These are phyloP conservation scores for Synergus laeviventris DNA, from an alignment of 2,888 invertebrate genomes.

Conservation along the genomic window DNA sequence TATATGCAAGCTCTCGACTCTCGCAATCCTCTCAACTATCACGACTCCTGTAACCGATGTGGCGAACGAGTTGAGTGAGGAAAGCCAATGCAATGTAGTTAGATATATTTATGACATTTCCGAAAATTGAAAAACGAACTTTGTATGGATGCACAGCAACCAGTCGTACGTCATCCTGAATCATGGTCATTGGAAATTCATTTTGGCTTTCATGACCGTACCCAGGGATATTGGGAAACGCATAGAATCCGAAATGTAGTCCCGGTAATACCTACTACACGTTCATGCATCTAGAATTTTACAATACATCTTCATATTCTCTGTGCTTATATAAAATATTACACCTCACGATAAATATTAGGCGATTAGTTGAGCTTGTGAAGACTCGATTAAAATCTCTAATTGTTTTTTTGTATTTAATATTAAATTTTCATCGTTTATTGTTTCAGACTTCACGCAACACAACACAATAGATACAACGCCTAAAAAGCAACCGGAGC, in stretches of 20 bases:
- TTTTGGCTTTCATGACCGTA: slow-evolving; percentile 46
- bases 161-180: slow-evolving; percentile 46
- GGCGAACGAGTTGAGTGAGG: neutral
- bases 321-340: too few species aligned
- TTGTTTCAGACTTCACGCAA: slow-evolving; percentile 64
- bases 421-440: slow-evolving; percentile 34
- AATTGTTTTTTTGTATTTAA: neutral
- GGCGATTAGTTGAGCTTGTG: too few species aligned
- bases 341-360: too few species aligned
- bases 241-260: slow-evolving; percentile 21
- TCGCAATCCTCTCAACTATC: neutral
- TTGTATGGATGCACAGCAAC: slow-evolving; percentile 44
- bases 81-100: slow-evolving; percentile 13
- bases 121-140: slow-evolving; percentile 57
- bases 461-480: slow-evolving; percentile 69
- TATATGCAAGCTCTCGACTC: neutral
- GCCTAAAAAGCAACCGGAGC: slow-evolving; percentile 67
- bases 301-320: too few species aligned
- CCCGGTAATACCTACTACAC: slow-evolving; percentile 9
- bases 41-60: slow-evolving; percentile 15
- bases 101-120: slow-evolving; percentile 28
- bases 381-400: neutral
- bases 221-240: slow-evolving; percentile 45
- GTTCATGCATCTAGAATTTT: neutral
- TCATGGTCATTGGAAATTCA: slow-evolving; percentile 60